Percentiles rank a stretch among this genome's conserved stretches.
Evolutionary conservation across 92 coral and sea anemone genomes (phyloP).

Genomic region (Epizoanthus scotinus): DNA sequence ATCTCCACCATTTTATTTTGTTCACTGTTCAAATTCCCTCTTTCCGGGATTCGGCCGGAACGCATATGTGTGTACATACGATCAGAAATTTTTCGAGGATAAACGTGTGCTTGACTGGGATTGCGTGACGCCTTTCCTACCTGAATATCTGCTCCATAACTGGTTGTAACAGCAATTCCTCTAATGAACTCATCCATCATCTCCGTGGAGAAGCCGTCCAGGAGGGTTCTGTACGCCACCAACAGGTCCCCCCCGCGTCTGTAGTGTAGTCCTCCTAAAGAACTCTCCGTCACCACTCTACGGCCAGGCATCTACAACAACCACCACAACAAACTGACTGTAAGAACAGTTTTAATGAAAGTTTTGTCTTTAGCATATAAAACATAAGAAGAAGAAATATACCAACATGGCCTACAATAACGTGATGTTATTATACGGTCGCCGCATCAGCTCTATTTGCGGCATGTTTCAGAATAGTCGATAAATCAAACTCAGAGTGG

Average conservation of each 20-base stretch:
- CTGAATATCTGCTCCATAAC: constrained; percentile 72
- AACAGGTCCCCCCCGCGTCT: constrained; percentile 6
- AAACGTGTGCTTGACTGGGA: not conserved
- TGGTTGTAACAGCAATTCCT: constrained; percentile 74
- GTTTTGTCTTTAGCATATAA: too few species aligned
- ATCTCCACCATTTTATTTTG: too few species aligned
- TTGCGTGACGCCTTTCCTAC: constrained; percentile 26
- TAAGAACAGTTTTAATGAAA: not conserved
- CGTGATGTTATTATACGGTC: too few species aligned
- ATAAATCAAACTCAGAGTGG: too few species aligned
- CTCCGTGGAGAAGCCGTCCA: not conserved
- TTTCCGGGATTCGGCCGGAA: too few species aligned
- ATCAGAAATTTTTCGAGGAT: not conserved
- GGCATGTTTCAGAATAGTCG: too few species aligned
- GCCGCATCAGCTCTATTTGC: too few species aligned
- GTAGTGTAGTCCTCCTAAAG: constrained; percentile 42
- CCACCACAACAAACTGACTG: not conserved
- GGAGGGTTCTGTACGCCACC: constrained; percentile 20
- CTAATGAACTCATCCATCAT: constrained; percentile 66
- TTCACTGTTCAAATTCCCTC: too few species aligned
- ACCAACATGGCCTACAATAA: too few species aligned
- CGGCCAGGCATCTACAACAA: constrained; percentile 28
- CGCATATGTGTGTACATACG: too few species aligned
- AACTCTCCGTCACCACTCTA: constrained; percentile 40
- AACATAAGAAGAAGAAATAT: too few species aligned